Base-by-base conservation (phyloP, 2,888 invertebrate species). In the Drosophila pegasa region DNA sequence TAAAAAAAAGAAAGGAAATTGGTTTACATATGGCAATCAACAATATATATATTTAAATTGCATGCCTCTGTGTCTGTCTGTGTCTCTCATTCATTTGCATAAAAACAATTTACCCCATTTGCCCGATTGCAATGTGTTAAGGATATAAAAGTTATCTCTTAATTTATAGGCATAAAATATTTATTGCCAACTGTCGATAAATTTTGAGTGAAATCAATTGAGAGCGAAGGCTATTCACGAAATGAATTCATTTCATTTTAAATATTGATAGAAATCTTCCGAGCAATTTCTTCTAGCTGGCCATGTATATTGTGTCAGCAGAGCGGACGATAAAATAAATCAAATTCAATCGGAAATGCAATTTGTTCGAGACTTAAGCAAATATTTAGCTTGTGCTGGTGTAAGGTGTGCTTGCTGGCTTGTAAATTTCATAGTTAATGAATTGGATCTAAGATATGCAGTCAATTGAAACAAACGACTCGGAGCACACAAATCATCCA, bases 241-340 rank as follows among this genome's bases (percentile, higher is more conserved):
- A 43, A 22, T 33, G 12, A 20, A 33, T 45, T n/a, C 7, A 57
- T 29, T 57, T 16, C n/a, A 18, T 3, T 38, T 31, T 14, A 45
- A 62, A 43, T 51, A 37, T 63, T 25, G 29, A 63, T 29, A 37
- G 16, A n/a, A 31, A 20, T 43, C 51, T 38, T 20, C 18, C 9
- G 29, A 12, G 35, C 33, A 59, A n/a, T 27, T n/a, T 20, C 14
- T 27, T 10, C 2, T 6, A 38, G 25, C 8, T 7, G 14, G 0
- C 7, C n/a, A 35, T 43, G 27, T 16, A 41, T 16, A 41, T 31
- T 18, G 33, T n/a, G 62, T 48, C 29, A 48, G 47, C 64, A 63
- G 29, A 5, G 40, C 40, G 35, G 18, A 48, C 43, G 33, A 56
- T 43, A 29, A 71, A 62, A 62, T 59, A 48, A 74, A 74, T 61